A percentile compares a stretch with the other conserved stretches of the same genome.
Conservation (phyloP, 2,113 vertebrate species). For the Donacobius atricapilla region DNA sequence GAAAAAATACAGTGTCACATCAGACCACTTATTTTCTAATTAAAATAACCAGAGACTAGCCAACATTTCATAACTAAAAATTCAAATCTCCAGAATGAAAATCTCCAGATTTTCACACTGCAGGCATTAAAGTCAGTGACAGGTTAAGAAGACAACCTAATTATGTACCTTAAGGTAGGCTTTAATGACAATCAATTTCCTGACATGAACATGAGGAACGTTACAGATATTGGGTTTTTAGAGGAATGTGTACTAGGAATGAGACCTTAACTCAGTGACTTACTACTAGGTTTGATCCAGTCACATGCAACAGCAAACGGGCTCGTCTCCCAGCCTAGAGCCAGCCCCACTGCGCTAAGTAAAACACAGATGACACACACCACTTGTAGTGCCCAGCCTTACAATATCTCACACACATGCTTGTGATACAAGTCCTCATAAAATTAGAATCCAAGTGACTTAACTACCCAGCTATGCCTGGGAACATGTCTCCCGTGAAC, state of each 20-base stretch:
- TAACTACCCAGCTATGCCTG: slow-evolving; percentile 21
- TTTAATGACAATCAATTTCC: background rate
- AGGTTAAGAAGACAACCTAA: background rate
- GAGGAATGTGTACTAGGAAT: background rate
- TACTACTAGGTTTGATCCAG: background rate
- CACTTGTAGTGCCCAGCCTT: background rate
- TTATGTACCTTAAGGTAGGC: background rate
- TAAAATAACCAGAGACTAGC: background rate
- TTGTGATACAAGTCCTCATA: background rate
- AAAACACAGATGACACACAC: background rate
- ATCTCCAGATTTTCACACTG: background rate
- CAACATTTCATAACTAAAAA: background rate
- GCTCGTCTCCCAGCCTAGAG: background rate
- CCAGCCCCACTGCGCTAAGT: background rate
- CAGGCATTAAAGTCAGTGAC: background rate
- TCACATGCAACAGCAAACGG: background rate
- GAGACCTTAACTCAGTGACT: background rate
- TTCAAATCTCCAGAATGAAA: background rate
- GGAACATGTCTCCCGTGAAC: background rate
- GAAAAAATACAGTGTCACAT: background rate
- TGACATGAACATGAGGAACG: background rate
- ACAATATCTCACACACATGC: background rate
- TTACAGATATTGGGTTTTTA: background rate
- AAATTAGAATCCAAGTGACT: slow-evolving; percentile 39
- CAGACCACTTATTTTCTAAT: background rate